A percentile compares a stretch with the other conserved stretches of the same genome.
Conservation (phyloP, 2,797 vertebrate genomes). For the Geotrypetes seraphini region DNA sequence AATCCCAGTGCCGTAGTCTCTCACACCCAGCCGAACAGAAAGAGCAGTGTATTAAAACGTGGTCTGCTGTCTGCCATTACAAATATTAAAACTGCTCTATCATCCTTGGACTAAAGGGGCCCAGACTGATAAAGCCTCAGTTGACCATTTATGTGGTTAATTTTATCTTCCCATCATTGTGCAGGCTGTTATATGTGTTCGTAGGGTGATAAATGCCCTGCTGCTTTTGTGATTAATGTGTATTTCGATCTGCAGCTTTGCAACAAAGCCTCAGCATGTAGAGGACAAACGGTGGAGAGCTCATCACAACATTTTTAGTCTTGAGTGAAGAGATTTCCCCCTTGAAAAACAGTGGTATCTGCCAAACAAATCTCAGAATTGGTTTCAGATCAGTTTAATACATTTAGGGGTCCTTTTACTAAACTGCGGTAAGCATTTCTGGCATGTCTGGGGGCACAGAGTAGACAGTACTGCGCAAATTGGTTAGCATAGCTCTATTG, state of each 20-base stretch:
- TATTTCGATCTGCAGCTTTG: neutral
- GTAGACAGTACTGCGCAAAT: no score
- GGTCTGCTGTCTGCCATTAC: neutral
- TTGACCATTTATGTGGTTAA: neutral
- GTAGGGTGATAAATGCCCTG: neutral
- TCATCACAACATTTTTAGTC: no score
- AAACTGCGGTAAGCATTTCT: no score
- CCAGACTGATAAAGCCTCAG: neutral
- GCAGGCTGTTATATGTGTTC: neutral
- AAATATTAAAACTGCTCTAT: neutral
- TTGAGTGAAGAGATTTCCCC: no score
- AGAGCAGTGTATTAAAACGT: neutral
- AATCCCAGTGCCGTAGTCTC: no score
- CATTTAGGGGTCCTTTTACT: no score
- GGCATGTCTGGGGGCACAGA: no score
- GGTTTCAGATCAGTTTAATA: no score
- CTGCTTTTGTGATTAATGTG: neutral
- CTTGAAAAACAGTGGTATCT: no score
- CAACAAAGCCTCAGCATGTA: neutral
- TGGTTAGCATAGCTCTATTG: no score
- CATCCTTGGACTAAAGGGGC: neutral
- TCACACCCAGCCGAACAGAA: no score
- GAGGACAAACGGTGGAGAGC: neutral
- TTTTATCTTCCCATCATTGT: neutral
- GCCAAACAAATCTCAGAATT: no score